Evolutionary conservation across 2,113 vertebrate genomes (phyloP), one percentile per base, ranked within the genome.

Genomic region (Callospermophilus lateralis): DNA sequence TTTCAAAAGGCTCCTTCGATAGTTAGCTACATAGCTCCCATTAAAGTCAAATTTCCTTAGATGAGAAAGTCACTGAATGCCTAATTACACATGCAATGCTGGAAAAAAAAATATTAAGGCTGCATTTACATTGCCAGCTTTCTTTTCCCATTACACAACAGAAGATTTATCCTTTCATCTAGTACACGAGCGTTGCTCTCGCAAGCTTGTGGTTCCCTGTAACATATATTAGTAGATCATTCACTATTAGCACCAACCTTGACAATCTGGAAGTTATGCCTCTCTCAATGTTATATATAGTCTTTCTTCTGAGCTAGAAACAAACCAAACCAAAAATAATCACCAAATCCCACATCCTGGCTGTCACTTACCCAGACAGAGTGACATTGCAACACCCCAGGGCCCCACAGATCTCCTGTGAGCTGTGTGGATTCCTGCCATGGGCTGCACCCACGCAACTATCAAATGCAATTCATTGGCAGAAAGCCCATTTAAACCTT

Each of bases 251-350:
- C 96, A 97, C 89, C 89, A 87, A 17, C 77, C 90, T 97, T 87
- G 94, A 45, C 87, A 96, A 95, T 90, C 76, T 74, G 76, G 96
- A 98, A 98, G 84, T 77, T 86, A 88, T 96, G 96, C 83, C 42
- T 88, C 96, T 95, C 94, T 89, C 93, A 72, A 77, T 89, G 88
- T 97, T 98, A 97, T 55, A 98, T 95, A 93, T 95, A 90, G 95
- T 96, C 97, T 90, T 11, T 45, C 63, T 98, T 98, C 97, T 84
- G 94, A 97, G 91, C 89, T 89, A 94, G 42, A 94, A 96, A 97
- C 94, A 97, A 81, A 96, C 39, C 89, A 86, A 97, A 97, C 96
- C 97, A 84, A 98, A 98, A 98, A 98, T 98, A 98, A 97, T 98
- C 97, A 96, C 95, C 96, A 96, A 96, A 95, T 96, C 96, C 97